Conservation (phyloP, 2,888 invertebrate species). For the Prenolepis imparis region DNA sequence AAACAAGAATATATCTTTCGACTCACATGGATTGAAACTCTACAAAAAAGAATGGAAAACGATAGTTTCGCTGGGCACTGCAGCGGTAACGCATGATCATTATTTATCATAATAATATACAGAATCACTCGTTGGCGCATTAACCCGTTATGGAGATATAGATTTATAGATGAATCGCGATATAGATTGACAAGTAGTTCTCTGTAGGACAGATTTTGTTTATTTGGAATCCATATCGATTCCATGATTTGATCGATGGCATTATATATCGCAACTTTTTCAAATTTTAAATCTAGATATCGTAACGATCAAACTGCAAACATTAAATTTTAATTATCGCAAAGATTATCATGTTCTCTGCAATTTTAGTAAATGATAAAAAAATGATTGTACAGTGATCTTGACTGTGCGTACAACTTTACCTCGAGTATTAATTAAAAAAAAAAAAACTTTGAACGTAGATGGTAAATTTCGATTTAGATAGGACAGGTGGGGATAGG, state of each 20-base stretch:
- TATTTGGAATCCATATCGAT: neutral
- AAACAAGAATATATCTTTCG: constrained; percentile 89
- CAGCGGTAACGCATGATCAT: constrained; percentile 84
- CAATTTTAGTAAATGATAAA: neutral
- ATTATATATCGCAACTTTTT: neutral
- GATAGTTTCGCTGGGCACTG: constrained; percentile 85
- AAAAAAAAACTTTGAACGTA: too few species aligned
- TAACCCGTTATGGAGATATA: neutral
- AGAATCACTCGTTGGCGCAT: constrained; percentile 27
- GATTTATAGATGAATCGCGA: neutral
- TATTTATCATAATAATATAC: constrained; percentile 20
- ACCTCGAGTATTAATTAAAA: too few species aligned
- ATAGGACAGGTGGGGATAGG: neutral
- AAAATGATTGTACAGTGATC: neutral
- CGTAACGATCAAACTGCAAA: neutral
- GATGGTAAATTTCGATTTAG: neutral
- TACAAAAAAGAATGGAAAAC: constrained; percentile 87
- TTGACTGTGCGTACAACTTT: neutral
- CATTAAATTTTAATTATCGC: constrained; percentile 2
- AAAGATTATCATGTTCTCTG: neutral
- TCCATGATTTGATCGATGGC: neutral
- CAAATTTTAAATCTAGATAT: neutral
- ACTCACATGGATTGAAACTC: constrained; percentile 86
- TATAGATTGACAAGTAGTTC: neutral
- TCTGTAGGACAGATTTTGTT: neutral